Base-by-base conservation (phyloP, 2,113 vertebrate species). In the Leiothrix lutea region DNA sequence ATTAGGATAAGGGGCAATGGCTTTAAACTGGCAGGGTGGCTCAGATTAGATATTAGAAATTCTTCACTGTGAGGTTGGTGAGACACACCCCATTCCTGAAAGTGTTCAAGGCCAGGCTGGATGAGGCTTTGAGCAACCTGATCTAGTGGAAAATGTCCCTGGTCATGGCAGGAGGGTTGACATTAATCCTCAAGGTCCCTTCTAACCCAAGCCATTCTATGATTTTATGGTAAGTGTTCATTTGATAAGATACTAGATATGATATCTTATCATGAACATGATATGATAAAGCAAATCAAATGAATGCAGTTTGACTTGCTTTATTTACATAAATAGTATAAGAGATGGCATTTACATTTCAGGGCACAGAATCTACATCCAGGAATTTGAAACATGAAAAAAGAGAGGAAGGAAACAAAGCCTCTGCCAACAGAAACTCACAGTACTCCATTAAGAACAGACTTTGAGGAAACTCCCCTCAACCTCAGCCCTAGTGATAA, bases 61-160 rank as follows among this genome's bases (percentile, higher is more conserved):
- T 61, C 70, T 75, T 75, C n/a, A 54, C 25, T 31, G 9, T 19
- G 47, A 75, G 25, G 5, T 24, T 31, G 62, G 14, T 61, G 40
- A 54, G n/a, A 69, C 61, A 74, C 1, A 0, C 25, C 70, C 54
- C 5, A 1, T 42, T 17, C 35, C 31, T 35, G 35, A 5, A 31
- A 23, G 11, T 53, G 70, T 35, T 69, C 78, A 75, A 75, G 61
- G 62, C 21, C 70, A 35, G 54, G 40, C 22, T 61, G 38, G 14
- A 69, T 69, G 47, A 14, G 40, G 24, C n/a, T 82, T 69, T 54
- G 25, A 69, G 47, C 29, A 54, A 40, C 12, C 47, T 54, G 25
- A n/a, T 35, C 21, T 31, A 42, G 21, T 29, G 17, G 29, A 61
- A 89, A 74, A 61, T 61, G n/a, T 47, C 24, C 24, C 38, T 47